Base-by-base conservation (phyloP, 2,113 vertebrate species). In the Ageneiosus marmoratus region DNA sequence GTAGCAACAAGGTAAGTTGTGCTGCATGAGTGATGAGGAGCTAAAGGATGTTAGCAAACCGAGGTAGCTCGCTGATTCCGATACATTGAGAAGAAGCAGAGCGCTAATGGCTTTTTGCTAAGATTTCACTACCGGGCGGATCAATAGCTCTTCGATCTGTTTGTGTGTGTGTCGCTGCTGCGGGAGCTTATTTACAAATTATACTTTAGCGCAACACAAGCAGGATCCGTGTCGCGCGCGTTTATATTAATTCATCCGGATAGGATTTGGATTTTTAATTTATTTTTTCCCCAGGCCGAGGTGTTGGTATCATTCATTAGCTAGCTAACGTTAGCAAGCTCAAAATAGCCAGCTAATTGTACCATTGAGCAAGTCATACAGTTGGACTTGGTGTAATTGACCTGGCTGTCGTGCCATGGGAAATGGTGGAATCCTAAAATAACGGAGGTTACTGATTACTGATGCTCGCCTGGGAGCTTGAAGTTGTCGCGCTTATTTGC, bases 1-100 rank as follows among this genome's bases (percentile, higher is more conserved):
- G 65, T 81, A 86, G 70, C 80, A 79, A 89, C 80, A 83, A 87
- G 88, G 88, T 89, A 83, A 87, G 88, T 87, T 84, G 55, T 62
- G 48, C 60, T 76, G 83, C 55, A 74, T 51, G 81, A 85, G 72
- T 78, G 82, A 77, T 77, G 81, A 83, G 80, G 11, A 51, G 83
- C 83, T 75, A 56, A 75, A 67, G 58, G 84, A 82, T 74, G 73
- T 55, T 62, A 63, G 83, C 79, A 67, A 67, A 69, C 73, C 44
- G 63, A 24, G 48, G 41, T 50, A 32, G 60, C 53, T 70, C 56
- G 22, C 9, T 48, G 77, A 80, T 70, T 81, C 76, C 69, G n/a
- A 29, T 62, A 53, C 70, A 77, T 27, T 5, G 16, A 50, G 77
- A 50, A 48, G 41, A n/a, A 41, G 48, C 46, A 18, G 27, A 37